phyloP scores from a whole-genome alignment of 2,797 vertebrate species.

The Lacerta agilis region DNA sequence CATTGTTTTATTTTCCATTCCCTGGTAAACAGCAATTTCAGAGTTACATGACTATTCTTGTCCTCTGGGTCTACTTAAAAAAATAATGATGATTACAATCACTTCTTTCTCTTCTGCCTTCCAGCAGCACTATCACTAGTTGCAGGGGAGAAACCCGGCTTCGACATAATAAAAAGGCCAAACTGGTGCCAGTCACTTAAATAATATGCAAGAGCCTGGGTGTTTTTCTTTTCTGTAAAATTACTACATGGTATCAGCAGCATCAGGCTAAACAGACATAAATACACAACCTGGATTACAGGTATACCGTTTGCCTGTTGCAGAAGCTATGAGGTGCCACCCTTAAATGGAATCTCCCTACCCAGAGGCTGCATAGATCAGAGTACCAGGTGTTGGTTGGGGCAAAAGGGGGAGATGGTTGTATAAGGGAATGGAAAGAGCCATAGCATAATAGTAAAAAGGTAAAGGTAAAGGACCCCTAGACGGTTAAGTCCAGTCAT shows the following conservation, averaged over 20 bases:
- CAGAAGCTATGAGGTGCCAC: neutral
- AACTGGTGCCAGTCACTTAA: neutral
- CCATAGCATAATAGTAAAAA: too few relatives aligned
- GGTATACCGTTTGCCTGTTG: neutral
- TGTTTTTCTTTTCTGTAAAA: conserved; percentile 40
- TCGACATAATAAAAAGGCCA: neutral
- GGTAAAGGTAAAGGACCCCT: too few relatives aligned
- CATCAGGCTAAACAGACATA: conserved; percentile 1
- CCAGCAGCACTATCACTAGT: neutral
- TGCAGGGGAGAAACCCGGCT: accelerated
- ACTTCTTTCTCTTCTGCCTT: conserved; percentile 40
- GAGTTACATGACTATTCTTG: conserved; percentile 23
- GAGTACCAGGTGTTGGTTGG: too few relatives aligned
- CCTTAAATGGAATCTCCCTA: neutral
- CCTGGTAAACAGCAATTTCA: conserved; percentile 17
- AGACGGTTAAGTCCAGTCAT: too few relatives aligned
- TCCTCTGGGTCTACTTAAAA: conserved; percentile 51
- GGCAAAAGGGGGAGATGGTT: neutral
- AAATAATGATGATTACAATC: conserved; percentile 39
- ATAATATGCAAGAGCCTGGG: neutral
- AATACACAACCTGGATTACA: conserved; percentile 10
- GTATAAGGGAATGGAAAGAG: neutral
- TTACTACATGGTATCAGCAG: conserved; percentile 7
- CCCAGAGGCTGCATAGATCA: neutral
- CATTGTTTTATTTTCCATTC: conserved; percentile 38